Conservation (phyloP, 2,113 vertebrate species). For the Gavialis gangeticus region DNA sequence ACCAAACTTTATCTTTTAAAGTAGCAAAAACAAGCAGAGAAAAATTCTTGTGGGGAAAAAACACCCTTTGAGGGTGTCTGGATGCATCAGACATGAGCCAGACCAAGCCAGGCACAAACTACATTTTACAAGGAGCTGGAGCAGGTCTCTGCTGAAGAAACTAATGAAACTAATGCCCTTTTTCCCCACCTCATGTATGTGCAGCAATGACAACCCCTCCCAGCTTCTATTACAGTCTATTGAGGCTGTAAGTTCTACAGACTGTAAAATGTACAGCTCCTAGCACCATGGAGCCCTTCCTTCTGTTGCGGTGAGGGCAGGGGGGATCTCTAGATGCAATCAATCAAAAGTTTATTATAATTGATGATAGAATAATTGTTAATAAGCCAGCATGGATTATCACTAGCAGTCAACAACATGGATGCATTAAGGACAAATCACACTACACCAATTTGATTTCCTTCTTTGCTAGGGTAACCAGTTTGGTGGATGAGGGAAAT, state of each 20-base stretch:
- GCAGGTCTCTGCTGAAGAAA: background rate
- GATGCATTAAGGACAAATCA: too few species aligned
- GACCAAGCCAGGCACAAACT: background rate
- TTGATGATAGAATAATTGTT: background rate
- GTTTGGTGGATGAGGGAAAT: too few species aligned
- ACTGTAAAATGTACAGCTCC: background rate
- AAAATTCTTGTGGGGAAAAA: background rate
- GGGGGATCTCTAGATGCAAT: background rate
- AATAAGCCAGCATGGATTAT: too few species aligned
- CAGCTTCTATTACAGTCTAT: background rate
- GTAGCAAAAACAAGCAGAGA: background rate
- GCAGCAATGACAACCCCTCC: background rate
- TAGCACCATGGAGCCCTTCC: background rate
- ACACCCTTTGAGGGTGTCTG: background rate
- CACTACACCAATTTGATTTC: too few species aligned
- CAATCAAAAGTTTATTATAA: background rate
- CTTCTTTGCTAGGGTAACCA: too few species aligned
- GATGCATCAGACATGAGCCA: background rate
- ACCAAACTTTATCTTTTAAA: background rate
- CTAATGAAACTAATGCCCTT: background rate
- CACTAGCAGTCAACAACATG: too few species aligned
- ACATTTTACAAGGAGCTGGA: background rate
- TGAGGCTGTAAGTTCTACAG: background rate
- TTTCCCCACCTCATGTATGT: background rate
- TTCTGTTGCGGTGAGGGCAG: background rate